A percentile compares a stretch with the other conserved stretches of the same genome.
These are phyloP conservation scores for Amphipoea oculea DNA, from an alignment of 2,888 invertebrate genomes.

Conservation along the genomic window DNA sequence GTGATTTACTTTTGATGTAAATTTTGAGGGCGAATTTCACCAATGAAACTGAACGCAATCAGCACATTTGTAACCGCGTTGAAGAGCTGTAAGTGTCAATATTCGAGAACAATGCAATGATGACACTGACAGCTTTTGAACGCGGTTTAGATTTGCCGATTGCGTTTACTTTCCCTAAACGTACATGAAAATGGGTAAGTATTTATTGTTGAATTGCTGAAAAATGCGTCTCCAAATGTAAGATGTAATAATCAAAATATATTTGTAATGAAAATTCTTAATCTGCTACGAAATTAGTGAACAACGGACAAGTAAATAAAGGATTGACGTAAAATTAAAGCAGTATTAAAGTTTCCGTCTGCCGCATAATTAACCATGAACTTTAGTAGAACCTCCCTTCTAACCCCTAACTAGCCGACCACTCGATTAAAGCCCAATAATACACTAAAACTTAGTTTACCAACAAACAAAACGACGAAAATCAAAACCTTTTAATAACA, in stretches of 20 bases:
- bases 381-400: neutral
- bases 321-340: neutral
- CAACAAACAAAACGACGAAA: slow-evolving; percentile 45
- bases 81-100: neutral
- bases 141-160: neutral
- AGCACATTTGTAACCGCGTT: neutral
- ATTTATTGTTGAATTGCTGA: neutral
- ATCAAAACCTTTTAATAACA: slow-evolving; percentile 56
- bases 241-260: neutral
- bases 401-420: neutral
- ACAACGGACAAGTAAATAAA: neutral
- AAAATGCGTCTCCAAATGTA: neutral
- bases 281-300: too few species aligned
- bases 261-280: neutral
- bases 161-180: neutral
- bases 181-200: neutral
- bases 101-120: neutral
- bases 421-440: slow-evolving; percentile 12
- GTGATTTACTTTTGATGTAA: neutral
- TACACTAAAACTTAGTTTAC: slow-evolving; percentile 10
- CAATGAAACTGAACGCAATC: too few species aligned
- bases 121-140: neutral
- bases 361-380: neutral
- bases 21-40: neutral
- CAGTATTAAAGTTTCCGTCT: neutral